Percentiles rank a stretch among this genome's conserved stretches.
Conservation (phyloP, 2,113 vertebrate species). For the Choloepus hoffmanni region DNA sequence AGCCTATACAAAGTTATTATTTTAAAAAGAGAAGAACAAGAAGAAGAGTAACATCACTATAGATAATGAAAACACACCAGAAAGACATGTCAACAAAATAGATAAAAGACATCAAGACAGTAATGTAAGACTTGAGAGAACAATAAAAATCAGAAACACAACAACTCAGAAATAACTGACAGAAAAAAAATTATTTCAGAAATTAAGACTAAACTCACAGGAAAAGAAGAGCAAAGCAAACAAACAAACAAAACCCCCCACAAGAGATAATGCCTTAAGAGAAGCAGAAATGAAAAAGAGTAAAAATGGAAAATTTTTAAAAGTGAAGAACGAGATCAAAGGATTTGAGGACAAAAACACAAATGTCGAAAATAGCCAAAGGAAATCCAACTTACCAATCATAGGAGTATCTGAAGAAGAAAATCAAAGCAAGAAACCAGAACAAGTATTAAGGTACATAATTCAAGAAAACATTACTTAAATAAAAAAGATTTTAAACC, state of each 20-base stretch:
- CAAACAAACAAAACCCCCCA: not conserved
- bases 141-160: not conserved
- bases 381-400: not conserved
- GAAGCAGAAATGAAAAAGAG: not conserved
- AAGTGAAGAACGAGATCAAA: not conserved
- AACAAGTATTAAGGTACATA: not conserved
- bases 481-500: not conserved
- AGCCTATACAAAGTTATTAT: not conserved
- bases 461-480: not conserved
- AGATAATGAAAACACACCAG: not conserved
- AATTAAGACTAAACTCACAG: not conserved
- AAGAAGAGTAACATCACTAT: not conserved
- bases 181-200: not conserved
- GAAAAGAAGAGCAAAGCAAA: not conserved
- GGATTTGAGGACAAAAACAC: not conserved
- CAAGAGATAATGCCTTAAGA: not conserved
- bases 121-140: conserved; percentile 16
- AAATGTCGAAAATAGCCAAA: not conserved
- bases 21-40: conserved; percentile 33
- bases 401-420: conserved; percentile 17
- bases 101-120: not conserved
- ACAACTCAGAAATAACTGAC: not conserved
- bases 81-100: not conserved
- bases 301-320: not conserved
- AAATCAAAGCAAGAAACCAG: conserved; percentile 38